phyloP scores from a whole-genome alignment of 2,888 invertebrate genomes.

The Parnassius apollo region DNA sequence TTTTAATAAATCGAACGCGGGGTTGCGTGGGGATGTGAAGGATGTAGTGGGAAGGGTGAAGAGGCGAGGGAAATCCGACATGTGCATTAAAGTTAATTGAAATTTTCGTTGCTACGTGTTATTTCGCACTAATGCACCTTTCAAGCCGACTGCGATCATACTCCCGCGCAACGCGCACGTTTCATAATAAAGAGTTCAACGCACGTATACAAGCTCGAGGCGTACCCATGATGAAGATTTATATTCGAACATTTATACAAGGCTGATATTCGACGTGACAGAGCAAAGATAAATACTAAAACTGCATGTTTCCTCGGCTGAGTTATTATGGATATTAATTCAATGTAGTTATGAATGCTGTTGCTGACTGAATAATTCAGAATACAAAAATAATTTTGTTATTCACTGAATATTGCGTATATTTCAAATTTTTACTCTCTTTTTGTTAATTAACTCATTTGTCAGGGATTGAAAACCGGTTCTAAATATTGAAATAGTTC shows the following conservation, averaged over 20 bases:
- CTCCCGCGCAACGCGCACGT: constrained; percentile 38
- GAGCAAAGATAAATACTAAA: constrained; percentile 3
- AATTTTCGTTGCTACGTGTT: constrained; percentile 71
- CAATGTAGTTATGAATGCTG: neutral
- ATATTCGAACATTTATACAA: constrained; percentile 35
- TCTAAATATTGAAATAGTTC: too few species aligned
- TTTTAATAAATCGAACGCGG: constrained; percentile 60
- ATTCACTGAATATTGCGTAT: too few species aligned
- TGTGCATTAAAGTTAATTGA: constrained; percentile 74
- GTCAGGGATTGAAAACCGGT: too few species aligned
- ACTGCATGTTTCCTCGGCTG: neutral
- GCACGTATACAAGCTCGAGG: constrained; percentile 36
- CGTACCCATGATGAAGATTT: constrained; percentile 44
- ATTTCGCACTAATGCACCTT: constrained; percentile 72
- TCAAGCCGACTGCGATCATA: constrained; percentile 48
- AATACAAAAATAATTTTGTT: too few species aligned
- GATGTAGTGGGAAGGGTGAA: constrained; percentile 32
- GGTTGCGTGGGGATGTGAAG: constrained; percentile 28
- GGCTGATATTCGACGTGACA: constrained; percentile 4
- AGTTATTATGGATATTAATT: constrained; percentile 7
- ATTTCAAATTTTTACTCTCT: too few species aligned
- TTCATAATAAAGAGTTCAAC: constrained; percentile 48
- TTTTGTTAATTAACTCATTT: too few species aligned
- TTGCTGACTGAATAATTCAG: neutral
- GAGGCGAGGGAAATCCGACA: constrained; percentile 43